A percentile compares a stretch with the other conserved stretches of the same genome.
Conservation (phyloP, 2,888 invertebrate genomes). For the Falcaria lacertinaria region DNA sequence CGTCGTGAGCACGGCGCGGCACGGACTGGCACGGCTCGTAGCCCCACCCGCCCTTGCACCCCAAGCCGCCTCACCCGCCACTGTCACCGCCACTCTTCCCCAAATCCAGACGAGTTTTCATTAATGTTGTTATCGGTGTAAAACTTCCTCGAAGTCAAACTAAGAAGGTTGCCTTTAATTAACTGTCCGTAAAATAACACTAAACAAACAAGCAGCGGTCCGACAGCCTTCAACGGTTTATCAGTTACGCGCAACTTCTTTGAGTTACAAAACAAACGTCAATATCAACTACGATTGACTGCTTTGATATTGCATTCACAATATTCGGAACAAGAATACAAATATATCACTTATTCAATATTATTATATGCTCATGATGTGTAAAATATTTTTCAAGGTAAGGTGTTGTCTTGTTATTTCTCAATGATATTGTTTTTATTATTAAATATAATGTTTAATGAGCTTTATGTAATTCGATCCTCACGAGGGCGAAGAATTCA, state of each 20-base stretch:
- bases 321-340: no score
- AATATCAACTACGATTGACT: no score
- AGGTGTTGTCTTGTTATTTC: no score
- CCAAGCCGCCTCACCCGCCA: constrained; percentile 35
- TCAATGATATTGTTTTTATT: no score
- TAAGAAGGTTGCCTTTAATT: constrained; percentile 69
- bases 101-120: constrained; percentile 74
- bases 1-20: constrained; percentile 49
- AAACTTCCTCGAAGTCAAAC: constrained; percentile 70
- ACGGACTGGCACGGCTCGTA: constrained; percentile 54
- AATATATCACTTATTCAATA: no score
- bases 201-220: constrained; percentile 46
- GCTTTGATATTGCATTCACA: no score
- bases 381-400: no score
- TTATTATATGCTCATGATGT: no score
- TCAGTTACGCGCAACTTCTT: constrained; percentile 34
- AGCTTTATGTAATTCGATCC: no score
- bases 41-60: constrained; percentile 51
- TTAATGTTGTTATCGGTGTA: constrained; percentile 76
- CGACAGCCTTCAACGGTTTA: constrained; percentile 37
- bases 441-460: no score
- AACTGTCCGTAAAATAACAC: constrained; percentile 69
- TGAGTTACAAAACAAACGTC: constrained; percentile 20
- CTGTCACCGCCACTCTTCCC: constrained; percentile 66
- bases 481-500: no score